These are phyloP conservation scores for Arrhamphus sclerolepis DNA, from an alignment of 2,797 vertebrate genomes.

Conservation along the genomic window DNA sequence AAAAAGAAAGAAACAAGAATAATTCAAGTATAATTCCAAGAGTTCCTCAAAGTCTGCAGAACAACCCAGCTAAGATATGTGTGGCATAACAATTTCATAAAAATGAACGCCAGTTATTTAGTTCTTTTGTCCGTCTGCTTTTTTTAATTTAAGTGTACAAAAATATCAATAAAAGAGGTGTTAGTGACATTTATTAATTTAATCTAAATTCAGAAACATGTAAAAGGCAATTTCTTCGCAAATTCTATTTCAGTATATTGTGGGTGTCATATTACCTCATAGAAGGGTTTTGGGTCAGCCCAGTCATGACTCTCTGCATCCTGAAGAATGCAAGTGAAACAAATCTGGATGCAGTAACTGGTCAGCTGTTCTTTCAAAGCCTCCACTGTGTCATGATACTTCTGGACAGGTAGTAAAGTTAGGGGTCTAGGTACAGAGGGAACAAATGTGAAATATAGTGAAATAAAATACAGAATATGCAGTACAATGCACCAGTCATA, in stretches of 20 bases:
- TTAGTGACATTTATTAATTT: too few relatives aligned
- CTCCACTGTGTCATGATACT: conserved; percentile 86
- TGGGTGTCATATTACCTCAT: conserved; percentile 85
- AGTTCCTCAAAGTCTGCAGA: conserved; percentile 76
- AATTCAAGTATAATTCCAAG: conserved; percentile 69
- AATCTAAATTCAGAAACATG: neutral
- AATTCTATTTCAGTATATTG: neutral
- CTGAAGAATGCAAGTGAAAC: conserved; percentile 90
- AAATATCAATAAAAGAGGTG: too few relatives aligned
- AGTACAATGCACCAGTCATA: conserved; percentile 8
- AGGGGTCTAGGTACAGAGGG: conserved; percentile 79
- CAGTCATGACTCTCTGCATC: conserved; percentile 95
- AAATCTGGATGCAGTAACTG: conserved; percentile 89
- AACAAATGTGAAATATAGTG: conserved; percentile 30
- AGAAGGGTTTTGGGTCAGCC: conserved; percentile 93
- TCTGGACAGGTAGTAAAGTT: conserved; percentile 87
- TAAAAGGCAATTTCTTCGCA: neutral
- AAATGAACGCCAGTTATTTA: conserved; percentile 32
- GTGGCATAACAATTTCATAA: conserved; percentile 41
- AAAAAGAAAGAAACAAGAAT: conserved; percentile 68
- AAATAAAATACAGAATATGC: conserved; percentile 13
- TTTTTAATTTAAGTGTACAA: neutral
- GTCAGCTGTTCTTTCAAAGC: conserved; percentile 87
- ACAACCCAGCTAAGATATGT: conserved; percentile 37
- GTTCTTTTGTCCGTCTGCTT: conserved; percentile 5